Evolutionary conservation across 2,797 vertebrate genomes (phyloP), one percentile per base, ranked within the genome.

Genomic region (Schizopygopsis pylzovi): DNA sequence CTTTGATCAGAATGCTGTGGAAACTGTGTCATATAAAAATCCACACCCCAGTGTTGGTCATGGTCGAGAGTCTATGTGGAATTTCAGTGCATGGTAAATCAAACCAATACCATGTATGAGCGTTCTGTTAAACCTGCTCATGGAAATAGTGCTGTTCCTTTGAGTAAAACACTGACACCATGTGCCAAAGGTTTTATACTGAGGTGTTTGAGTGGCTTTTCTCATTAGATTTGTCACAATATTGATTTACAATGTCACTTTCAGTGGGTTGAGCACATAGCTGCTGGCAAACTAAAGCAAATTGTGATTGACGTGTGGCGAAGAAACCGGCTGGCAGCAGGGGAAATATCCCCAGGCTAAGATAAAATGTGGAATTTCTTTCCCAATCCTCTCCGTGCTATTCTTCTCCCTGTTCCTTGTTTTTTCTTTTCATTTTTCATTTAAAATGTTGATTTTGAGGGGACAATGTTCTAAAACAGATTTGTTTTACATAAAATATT

Each of bases 61-160:
- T 87, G 91, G 90, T 92, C 89, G 91, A 89, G 89, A 86, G 89
- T 90, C 91, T 87, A 90, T 94, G 91, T 91, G 93, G 93, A 94
- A 94, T 95, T 92, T 89, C 79, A 43, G 91, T 87, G 87, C 85
- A 91, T 88, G 89, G 86, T 93, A 93, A 92, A 89, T 84, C 33
- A 43, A 67, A 49, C 41, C 16, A 78, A 43, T 33, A 33, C 22
- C 8, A 4, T 6, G 72, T 81, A 28, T 41, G 45, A 83, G 5
- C 25, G 56, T n/a, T 47, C 80, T 25, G 6, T 47, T 37, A 20
- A 78, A 83, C 49, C 83, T 80, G 15, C 39, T 47, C 25, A 65
- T 77, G 56, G n/a, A 85, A 79, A 82, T 18, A 52, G 41, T 28
- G 18, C 9, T 33, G 68, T 73, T 83, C 67, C 6, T 71, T 37